These are phyloP conservation scores for Sebastes vulpes DNA, from an alignment of 2,797 vertebrate genomes.

Conservation along the genomic window DNA sequence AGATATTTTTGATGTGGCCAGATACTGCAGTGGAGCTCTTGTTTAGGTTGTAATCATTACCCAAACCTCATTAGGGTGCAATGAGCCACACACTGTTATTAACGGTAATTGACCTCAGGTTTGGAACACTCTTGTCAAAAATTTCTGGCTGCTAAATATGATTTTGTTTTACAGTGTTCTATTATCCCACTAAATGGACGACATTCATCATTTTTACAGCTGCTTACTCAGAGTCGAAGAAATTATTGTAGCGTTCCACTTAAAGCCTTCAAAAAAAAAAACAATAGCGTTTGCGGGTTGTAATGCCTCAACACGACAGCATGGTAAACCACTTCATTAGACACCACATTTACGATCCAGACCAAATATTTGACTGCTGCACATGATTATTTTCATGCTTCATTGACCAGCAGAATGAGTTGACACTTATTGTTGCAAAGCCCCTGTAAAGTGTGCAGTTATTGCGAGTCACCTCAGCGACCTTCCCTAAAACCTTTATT, in stretches of 20 bases:
- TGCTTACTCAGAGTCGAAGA: conserved; percentile 17
- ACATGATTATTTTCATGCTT: conserved; percentile 26
- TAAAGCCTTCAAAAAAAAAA: conserved; percentile 3
- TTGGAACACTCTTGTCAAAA: conserved; percentile 47
- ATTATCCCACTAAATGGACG: conserved; percentile 69
- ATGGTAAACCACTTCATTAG: conserved; percentile 25
- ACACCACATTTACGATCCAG: neutral
- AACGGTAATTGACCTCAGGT: conserved; percentile 71
- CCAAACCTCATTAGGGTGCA: conserved; percentile 70
- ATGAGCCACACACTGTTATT: conserved; percentile 69
- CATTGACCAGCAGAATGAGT: conserved; percentile 14
- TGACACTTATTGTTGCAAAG: conserved; percentile 32
- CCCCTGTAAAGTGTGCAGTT: neutral
- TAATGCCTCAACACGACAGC: neutral
- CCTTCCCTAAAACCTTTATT: conserved; percentile 6
- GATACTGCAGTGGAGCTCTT: conserved; percentile 46
- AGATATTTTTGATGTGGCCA: conserved; percentile 62
- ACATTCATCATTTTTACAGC: conserved; percentile 78
- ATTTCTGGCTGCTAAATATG: conserved; percentile 61
- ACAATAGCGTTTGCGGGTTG: neutral
- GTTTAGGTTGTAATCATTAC: conserved; percentile 70
- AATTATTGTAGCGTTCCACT: conserved; percentile 43
- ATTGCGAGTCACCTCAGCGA: conserved; percentile 10
- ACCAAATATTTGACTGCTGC: neutral
- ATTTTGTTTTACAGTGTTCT: conserved; percentile 66